phyloP scores from a whole-genome alignment of 2,888 invertebrate species.

The Hyposoter didymator region DNA sequence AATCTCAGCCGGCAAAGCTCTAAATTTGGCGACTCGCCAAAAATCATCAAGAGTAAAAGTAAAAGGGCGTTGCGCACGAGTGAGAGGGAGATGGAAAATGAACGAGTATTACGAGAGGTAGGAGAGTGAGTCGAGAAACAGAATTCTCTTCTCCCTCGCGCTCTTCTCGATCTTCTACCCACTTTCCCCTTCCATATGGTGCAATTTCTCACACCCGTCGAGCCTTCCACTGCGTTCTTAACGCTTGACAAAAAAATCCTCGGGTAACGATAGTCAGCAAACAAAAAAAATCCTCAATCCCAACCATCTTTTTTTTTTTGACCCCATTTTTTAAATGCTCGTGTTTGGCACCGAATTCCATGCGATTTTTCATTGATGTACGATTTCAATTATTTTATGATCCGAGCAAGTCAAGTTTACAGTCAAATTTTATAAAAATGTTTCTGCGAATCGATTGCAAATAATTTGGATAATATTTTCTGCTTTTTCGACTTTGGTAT shows the following conservation, averaged over 20 bases:
- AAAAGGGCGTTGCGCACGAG: conserved; percentile 46
- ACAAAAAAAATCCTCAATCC: neutral
- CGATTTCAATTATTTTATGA: too few relatives aligned
- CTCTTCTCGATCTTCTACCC: conserved; percentile 34
- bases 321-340: neutral
- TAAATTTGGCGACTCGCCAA: conserved; percentile 67
- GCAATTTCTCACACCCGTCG: conserved; percentile 15
- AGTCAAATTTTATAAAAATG: neutral
- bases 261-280: conserved; percentile 1
- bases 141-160: conserved; percentile 31
- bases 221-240: conserved; percentile 4
- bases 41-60: conserved; percentile 66
- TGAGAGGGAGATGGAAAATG: conserved; percentile 12
- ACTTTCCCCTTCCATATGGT: conserved; percentile 61
- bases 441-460: neutral
- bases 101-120: neutral
- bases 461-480: neutral
- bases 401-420: neutral
- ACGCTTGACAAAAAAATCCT: neutral
- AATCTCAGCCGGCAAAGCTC: conserved; percentile 43
- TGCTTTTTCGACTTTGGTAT: neutral
- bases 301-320: neutral
- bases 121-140: neutral
- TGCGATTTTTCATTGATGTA: neutral
- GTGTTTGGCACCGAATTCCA: neutral